Evolutionary conservation across 2,113 vertebrate genomes (phyloP).

Genomic region (Macrotis lagotis): DNA sequence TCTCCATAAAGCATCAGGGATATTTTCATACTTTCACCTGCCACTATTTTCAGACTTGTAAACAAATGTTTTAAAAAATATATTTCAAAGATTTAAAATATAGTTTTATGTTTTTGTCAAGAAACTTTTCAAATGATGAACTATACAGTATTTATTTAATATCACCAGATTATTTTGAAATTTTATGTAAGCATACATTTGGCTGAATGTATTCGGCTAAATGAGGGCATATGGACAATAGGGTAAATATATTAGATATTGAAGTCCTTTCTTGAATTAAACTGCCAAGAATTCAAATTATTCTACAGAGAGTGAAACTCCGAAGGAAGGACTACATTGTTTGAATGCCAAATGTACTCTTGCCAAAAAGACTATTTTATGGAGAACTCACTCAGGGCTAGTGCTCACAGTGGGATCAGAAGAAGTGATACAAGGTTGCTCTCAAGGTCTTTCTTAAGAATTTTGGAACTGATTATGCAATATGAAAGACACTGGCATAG

Average conservation of each 20-base stretch:
- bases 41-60: neutral
- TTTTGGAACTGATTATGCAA: too few species aligned
- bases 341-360: too few species aligned
- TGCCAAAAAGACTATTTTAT: too few species aligned
- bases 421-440: too few species aligned
- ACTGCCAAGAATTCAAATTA: neutral
- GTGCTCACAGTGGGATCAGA: too few species aligned
- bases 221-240: neutral
- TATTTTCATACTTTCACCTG: neutral
- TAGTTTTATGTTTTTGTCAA: conserved; percentile 16
- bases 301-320: too few species aligned
- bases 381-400: too few species aligned
- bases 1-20: neutral
- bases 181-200: conserved; percentile 8
- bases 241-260: too few species aligned
- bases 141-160: conserved; percentile 19
- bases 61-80: conserved; percentile 37
- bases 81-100: conserved; percentile 14
- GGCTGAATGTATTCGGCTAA: neutral
- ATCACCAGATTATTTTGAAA: conserved; percentile 21
- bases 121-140: conserved; percentile 31
- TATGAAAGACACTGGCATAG: too few species aligned
- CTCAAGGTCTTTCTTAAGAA: too few species aligned
- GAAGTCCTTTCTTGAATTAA: too few species aligned
- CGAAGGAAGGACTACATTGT: too few species aligned